Conservation (phyloP, 2,888 invertebrate species). For the Cataglyphis cursor region DNA sequence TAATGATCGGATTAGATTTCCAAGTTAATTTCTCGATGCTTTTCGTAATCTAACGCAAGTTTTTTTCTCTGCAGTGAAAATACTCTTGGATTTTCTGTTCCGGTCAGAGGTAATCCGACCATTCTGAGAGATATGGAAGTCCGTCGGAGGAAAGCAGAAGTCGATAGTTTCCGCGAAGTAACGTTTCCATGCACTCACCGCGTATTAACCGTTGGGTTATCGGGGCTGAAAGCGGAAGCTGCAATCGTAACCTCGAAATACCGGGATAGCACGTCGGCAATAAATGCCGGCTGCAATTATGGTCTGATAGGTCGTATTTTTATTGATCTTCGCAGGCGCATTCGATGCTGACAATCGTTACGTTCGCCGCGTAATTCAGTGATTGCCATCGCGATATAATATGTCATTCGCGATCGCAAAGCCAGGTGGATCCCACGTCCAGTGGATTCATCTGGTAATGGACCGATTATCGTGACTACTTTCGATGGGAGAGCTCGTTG, state of each 20-base stretch:
- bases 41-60: slow-evolving; percentile 18
- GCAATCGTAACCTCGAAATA: slow-evolving; percentile 70
- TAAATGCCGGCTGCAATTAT: slow-evolving; percentile 60
- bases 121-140: slow-evolving; percentile 67
- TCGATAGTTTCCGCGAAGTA: slow-evolving; percentile 72
- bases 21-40: slow-evolving; percentile 13
- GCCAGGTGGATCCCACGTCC: slow-evolving; percentile 47
- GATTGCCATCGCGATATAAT: slow-evolving; percentile 43
- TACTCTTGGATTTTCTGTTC: slow-evolving; percentile 70
- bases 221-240: slow-evolving; percentile 65
- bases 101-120: slow-evolving; percentile 68
- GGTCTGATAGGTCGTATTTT: slow-evolving; percentile 36
- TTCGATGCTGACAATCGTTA: slow-evolving; percentile 21
- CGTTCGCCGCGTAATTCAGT: slow-evolving; percentile 43
- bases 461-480: slow-evolving; percentile 54
- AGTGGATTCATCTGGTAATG: slow-evolving; percentile 54
- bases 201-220: slow-evolving; percentile 76
- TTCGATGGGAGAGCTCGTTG: slow-evolving; percentile 40
- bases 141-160: slow-evolving; percentile 71
- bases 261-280: slow-evolving; percentile 53
- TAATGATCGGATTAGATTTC: not conserved
- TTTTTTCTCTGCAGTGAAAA: slow-evolving; percentile 17
- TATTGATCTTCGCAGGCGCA: slow-evolving; percentile 47
- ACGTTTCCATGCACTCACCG: slow-evolving; percentile 69
- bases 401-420: slow-evolving; percentile 46